Conservation (phyloP, 2,113 vertebrate genomes). For the Vombatus ursinus region DNA sequence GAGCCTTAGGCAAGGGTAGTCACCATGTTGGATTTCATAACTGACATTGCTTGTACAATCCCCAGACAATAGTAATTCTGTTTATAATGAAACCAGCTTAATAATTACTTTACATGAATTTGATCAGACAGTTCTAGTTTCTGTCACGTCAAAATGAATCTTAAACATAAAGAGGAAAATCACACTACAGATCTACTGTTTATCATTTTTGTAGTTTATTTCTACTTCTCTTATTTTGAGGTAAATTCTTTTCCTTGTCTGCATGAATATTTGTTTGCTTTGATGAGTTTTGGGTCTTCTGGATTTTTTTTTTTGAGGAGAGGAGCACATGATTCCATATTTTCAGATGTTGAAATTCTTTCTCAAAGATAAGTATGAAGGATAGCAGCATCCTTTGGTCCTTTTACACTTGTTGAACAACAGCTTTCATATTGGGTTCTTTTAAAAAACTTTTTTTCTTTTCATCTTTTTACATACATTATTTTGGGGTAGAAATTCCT, state of each 20-base stretch:
- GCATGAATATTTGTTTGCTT: not conserved
- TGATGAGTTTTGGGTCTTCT: not conserved
- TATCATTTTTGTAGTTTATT: not conserved
- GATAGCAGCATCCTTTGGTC: not conserved
- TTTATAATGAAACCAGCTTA: not conserved
- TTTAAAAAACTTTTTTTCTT: not conserved
- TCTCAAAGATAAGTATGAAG: not conserved
- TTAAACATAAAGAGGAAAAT: not conserved
- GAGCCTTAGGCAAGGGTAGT: not conserved
- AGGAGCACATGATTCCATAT: not conserved
- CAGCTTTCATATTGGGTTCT: not conserved
- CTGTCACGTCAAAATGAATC: not conserved
- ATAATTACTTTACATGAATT: not conserved
- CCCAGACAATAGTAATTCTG: not conserved
- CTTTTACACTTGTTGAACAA: not conserved
- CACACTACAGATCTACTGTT: not conserved
- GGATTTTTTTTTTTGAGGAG: not conserved
- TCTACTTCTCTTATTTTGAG: not conserved
- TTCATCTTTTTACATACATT: not conserved
- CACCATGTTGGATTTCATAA: fast-evolving
- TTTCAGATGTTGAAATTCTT: constrained; percentile 23
- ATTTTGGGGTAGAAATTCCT: constrained; percentile 21
- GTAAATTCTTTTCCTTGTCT: not conserved
- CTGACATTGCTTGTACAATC: not conserved
- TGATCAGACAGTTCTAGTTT: not conserved